Base-by-base conservation (phyloP, 37 sponge, comb jelly and placozoan genomes). In the Theonella swinhoei region DNA sequence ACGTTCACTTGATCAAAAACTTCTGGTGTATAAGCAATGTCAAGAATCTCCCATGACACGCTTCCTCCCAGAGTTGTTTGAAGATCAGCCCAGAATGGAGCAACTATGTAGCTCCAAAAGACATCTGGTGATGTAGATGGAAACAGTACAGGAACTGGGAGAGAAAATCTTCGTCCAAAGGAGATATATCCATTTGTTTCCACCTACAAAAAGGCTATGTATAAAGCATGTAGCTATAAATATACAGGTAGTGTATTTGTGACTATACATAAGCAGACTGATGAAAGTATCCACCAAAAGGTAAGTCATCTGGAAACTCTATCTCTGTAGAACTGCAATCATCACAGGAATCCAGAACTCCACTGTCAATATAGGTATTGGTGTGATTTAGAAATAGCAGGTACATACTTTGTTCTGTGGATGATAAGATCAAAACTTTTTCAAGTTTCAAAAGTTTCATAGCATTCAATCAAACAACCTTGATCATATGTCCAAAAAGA, bases 151-250 rank as follows among this genome's bases (percentile, higher is more conserved):
- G 79, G 79, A 25, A 39, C 62, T 63, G 35, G 65, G 43, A 40
- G 40, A 37, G 26, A 23, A 40, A 64, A 11, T 24, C 79, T 64
- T 68, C 79, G 64, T 33, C 65, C 65, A 64, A 79, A 79, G 3
- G 79, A 79, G 43, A 79, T 36, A 24, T 65, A 30, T 34, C 79
- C 79, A 79, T 79, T 79, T 41, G 64, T 79, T 11, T 41, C 34
- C 7, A 79, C 79, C 79, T 47, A 14, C 11, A 14, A 14, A 47
- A 7, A 47, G 7, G 14, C 14, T 47, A 47, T 47, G 54, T 47
- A 7, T 17, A 17, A 7, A 47, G 14, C 14, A 14, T 47, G 54
- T 47, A 47, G 54, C 7, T 14, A 47, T 47, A 47, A 7, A 47
- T 14, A 47, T 47, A 47, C 54, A 47, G 54, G 14, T 17, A 47